Evolutionary conservation across 2,113 vertebrate genomes (phyloP).

Genomic region (Prionailurus bengalensis): DNA sequence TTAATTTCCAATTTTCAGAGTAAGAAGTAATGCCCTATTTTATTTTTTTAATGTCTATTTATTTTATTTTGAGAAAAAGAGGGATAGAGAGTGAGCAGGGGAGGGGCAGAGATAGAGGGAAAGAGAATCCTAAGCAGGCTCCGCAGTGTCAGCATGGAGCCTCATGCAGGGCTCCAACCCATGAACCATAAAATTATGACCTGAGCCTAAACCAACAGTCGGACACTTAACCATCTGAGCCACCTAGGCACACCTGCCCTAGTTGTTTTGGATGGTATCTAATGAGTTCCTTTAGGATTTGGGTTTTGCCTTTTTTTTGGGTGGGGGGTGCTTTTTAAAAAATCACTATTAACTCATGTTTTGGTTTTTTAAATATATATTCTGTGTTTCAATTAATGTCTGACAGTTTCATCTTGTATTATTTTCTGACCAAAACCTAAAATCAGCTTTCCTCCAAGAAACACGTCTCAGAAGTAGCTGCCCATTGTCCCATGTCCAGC

Average conservation of each 20-base stretch:
- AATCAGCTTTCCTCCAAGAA: constrained; percentile 43
- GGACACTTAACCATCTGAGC: too few species aligned
- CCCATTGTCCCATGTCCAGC: not conserved
- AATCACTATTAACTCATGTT: constrained; percentile 2
- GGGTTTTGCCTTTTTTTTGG: not conserved
- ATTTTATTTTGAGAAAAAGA: too few species aligned
- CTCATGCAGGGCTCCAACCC: too few species aligned
- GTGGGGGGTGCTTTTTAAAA: not conserved
- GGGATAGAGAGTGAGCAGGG: too few species aligned
- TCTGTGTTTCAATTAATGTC: constrained; percentile 34
- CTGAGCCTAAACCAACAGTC: too few species aligned
- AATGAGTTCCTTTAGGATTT: not conserved
- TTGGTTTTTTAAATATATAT: not conserved
- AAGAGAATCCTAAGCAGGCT: too few species aligned
- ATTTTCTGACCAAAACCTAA: constrained; percentile 31
- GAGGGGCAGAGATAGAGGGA: too few species aligned
- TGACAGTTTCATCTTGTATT: constrained; percentile 1
- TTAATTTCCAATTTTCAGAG: constrained; percentile 36
- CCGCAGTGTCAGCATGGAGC: too few species aligned
- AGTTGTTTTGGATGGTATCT: not conserved
- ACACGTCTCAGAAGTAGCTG: not conserved
- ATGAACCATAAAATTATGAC: too few species aligned
- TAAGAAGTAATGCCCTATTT: not conserved
- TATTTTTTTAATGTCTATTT: too few species aligned
- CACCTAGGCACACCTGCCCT: too few species aligned